Evolutionary conservation across 2,888 invertebrate genomes (phyloP), one percentile per base, ranked within the genome.

Genomic region (Cancer borealis): DNA sequence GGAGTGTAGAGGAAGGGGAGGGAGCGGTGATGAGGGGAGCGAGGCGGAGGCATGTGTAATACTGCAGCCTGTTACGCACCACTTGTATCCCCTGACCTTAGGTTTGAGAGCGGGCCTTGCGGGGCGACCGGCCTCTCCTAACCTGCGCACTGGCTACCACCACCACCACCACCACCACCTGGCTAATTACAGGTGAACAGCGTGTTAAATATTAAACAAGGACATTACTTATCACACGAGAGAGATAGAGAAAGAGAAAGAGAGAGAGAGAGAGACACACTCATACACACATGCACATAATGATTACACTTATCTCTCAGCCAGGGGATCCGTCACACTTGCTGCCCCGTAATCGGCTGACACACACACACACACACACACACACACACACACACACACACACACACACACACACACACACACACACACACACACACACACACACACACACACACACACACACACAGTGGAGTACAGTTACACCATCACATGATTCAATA

Each of bases 351-450:
- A 66, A 66, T 21, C n/a, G n/a, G 2, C 54, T 54, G 39, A 8
- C 54, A 54, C 54, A 54, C 54, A 54, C 54, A 54, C 3, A 54
- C 54, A 54, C 54, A 54, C 54, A 54, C 54, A 54, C 54, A 54
- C 54, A 54, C 54, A 54, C 54, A 54, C 54, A 54, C 54, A 54
- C 54, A 54, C 54, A 54, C 54, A 54, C 54, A 66, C 21, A 17
- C 66, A 66, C 66, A 66, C 66, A 66, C 54, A 66, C 66, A 66
- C 66, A 66, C 66, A 66, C 66, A 66, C 66, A 66, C 66, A 66
- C 66, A 66, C 66, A 66, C 66, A 66, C 66, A 66, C 60, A 66
- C 66, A 66, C 66, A 54, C 66, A 66, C n/a, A 66, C 66, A 54
- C 54, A 54, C 54, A 54, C 54, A 54, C 54, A 54, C 54, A 54